Base-by-base conservation (phyloP, 1,140 invertebrate species). In the Palaemon carinicauda region DNA sequence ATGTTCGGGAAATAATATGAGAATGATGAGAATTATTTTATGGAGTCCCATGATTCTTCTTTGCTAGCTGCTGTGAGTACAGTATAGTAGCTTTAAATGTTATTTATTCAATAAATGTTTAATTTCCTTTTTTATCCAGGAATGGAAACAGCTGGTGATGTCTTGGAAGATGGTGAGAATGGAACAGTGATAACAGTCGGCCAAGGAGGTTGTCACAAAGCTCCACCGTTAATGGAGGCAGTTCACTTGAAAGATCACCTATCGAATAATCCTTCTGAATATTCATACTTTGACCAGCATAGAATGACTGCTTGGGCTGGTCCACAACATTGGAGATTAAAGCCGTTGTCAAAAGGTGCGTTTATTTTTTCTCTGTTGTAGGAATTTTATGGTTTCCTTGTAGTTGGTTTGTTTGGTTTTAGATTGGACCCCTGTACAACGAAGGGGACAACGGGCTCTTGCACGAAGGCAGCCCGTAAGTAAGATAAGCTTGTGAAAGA, bases 251-350 rank as follows among this genome's bases (percentile, higher is more conserved):
- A 87, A 51, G 89, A 91, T 14, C 88, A 89, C 52, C 89, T 92
- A 15, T 89, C 92, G 17, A 79, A 88, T 14, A 87, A 89, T 24
- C 92, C 92, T 1, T 90, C 90, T n/a, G 95, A 96, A 90, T 96
- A 96, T 91, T 95, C 95, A 0, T 96, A 95, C 91, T 92, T 94
- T 77, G 92, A 93, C 78, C 92, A 93, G 78, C 92, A 91, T 82
- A 91, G 94, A 31, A 90, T 95, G 19, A 92, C 92, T 82, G 94
- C 95, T 54, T 96, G 95, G 95, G 95, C 94, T 53, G 95, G 95
- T 1, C 95, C 95, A 33, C 91, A 93, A 52, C 95, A 96, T 90
- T 96, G 95, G 95, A 94, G 94, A 89, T 92, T 95, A 21, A 93
- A 93, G 90, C 92, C 93, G 88, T 90, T 93, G 91, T 89, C 90